Base-by-base conservation (phyloP, 2,888 invertebrate genomes). In the Uropetala carovei region DNA sequence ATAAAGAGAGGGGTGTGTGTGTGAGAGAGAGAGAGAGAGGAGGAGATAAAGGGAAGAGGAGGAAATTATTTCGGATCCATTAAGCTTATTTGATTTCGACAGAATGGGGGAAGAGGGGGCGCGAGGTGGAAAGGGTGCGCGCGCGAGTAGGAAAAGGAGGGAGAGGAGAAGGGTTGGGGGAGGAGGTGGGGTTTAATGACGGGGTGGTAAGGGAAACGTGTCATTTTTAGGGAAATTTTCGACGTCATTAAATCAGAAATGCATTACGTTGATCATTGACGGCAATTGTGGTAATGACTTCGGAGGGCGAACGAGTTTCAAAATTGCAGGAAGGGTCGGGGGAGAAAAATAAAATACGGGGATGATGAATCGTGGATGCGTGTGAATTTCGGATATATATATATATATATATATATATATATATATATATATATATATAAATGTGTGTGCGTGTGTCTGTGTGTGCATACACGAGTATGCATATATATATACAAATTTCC, bases 211-310 rank as follows among this genome's bases (percentile, higher is more conserved):
- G 89, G 64, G 75, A 75, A 89, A 89, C 89, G 89, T 89, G 89
- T 89, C 89, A 89, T 89, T 89, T 89, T 89, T 89, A 89, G 89
- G 68, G 68, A 89, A 89, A 89, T 89, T 89, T 89, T 89, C 89
- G 64, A 60, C 89, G 43, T 89, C 89, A 89, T 89, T 89, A 89
- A 89, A 89, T 89, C 89, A 89, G 89, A 89, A 89, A 89, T 89
- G 89, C 89, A 89, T 89, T 89, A 89, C 89, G 89, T 89, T 89
- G 89, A 89, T 89, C 89, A 89, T 89, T 89, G 89, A 89, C 64
- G 89, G 60, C 89, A 89, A 89, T 89, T 89, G 89, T 89, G 89
- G 89, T 89, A 89, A 89, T 89, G 89, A 89, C 89, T 89, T 89
- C 64, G 64, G 89, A 89, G 56, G 60, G 86, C 22, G 30, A 18